Evolutionary conservation across 1,140 invertebrate genomes (phyloP).

Genomic region (Pygmarrhopalites habei): DNA sequence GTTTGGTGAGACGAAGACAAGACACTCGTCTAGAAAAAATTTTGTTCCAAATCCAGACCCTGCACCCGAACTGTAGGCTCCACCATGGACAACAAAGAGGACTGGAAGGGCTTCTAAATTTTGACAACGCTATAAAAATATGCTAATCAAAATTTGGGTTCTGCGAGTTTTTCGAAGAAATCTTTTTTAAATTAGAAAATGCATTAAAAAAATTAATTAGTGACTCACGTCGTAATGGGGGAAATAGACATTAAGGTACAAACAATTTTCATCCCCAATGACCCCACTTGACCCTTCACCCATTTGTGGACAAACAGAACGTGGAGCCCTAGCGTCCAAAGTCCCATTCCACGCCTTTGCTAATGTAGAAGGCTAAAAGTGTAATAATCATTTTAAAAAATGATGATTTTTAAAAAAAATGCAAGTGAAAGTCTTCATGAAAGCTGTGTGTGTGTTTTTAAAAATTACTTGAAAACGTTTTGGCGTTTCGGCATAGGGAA

Average conservation of each 20-base stretch:
- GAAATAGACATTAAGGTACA: too few species aligned
- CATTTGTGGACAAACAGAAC: not conserved
- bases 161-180: not conserved
- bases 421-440: not conserved
- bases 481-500: not conserved
- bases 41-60: slow-evolving; percentile 16
- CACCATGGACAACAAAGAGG: slow-evolving; percentile 51
- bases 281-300: not conserved
- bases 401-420: not conserved
- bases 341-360: not conserved
- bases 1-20: slow-evolving; percentile 28
- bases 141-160: not conserved
- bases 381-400: not conserved
- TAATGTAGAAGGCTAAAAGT: not conserved
- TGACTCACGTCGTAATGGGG: not conserved
- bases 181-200: not conserved
- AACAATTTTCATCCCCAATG: not conserved
- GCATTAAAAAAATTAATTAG: not conserved
- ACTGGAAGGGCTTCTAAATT: slow-evolving; percentile 37
- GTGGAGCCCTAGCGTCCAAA: not conserved
- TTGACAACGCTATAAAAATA: too few species aligned
- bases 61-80: slow-evolving; percentile 39
- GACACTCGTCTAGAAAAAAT: slow-evolving; percentile 20
- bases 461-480: not conserved
- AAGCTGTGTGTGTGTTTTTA: not conserved